A percentile compares a stretch with the other conserved stretches of the same genome.
phyloP scores from a whole-genome alignment of 2,797 vertebrate species.

The Psittacula echo region DNA sequence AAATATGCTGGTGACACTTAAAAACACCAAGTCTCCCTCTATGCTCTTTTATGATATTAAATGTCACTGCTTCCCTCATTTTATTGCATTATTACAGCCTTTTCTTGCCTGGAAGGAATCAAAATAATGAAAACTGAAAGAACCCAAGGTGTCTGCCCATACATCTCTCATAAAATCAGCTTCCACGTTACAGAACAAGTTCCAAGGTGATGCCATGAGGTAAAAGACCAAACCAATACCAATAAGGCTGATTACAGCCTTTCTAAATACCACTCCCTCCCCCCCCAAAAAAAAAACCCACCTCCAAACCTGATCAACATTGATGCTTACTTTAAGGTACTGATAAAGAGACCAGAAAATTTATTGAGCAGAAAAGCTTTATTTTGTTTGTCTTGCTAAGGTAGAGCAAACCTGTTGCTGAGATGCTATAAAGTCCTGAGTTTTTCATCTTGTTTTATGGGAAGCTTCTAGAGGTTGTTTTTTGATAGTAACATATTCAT shows the following conservation, averaged over 20 bases:
- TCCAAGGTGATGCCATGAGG: conserved; percentile 9
- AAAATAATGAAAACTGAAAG: conserved; percentile 58
- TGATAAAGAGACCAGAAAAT: background rate
- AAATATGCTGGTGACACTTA: conserved; percentile 54
- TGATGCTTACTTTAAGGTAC: background rate
- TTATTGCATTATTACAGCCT: conserved; percentile 68
- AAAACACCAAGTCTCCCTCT: conserved; percentile 53
- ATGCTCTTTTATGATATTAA: conserved; percentile 71
- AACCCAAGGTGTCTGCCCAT: conserved; percentile 7
- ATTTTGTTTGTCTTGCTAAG: background rate
- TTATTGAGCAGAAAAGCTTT: background rate
- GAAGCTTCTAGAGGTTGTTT: background rate
- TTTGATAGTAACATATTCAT: background rate
- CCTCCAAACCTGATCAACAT: background rate
- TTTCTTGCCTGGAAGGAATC: conserved; percentile 62
- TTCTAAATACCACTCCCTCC: background rate
- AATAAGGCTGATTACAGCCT: conserved; percentile 24
- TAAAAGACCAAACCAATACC: conserved; percentile 47
- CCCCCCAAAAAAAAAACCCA: background rate
- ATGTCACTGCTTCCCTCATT: conserved; percentile 68
- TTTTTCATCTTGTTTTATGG: background rate
- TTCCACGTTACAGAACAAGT: background rate
- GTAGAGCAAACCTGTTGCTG: background rate
- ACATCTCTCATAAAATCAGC: conserved; percentile 36
- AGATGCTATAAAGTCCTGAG: background rate